These are phyloP conservation scores for Drosophila anomalata DNA, from an alignment of 2,888 invertebrate genomes.

Conservation along the genomic window DNA sequence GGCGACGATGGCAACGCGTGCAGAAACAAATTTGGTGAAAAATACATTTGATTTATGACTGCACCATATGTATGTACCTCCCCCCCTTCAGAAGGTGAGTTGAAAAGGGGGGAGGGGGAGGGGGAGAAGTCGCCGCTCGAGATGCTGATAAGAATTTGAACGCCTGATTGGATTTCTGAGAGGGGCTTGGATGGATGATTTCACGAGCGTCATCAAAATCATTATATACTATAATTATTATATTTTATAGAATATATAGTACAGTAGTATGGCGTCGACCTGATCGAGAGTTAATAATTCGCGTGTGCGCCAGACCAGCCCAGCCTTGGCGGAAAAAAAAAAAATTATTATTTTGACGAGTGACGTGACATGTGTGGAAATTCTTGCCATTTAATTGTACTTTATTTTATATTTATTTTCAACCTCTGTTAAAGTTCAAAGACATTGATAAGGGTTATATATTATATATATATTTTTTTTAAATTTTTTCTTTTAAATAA, in stretches of 20 bases:
- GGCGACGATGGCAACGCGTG: constrained; percentile 48
- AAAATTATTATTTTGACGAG: constrained; percentile 29
- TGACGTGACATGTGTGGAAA: constrained; percentile 41
- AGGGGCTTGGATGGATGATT: constrained; percentile 10
- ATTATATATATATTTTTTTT: neutral
- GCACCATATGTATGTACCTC: neutral
- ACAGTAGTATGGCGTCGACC: constrained; percentile 8
- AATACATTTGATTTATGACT: constrained; percentile 46
- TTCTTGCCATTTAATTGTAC: constrained; percentile 29
- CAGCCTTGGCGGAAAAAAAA: too few species aligned
- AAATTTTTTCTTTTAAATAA: constrained; percentile 8
- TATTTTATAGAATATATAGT: neutral
- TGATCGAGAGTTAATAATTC: constrained; percentile 35
- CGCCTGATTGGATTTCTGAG: constrained; percentile 30
- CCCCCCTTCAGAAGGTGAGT: too few species aligned
- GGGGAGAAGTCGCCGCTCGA: constrained; percentile 23
- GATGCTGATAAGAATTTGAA: constrained; percentile 44
- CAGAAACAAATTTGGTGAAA: constrained; percentile 27
- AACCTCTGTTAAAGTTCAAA: constrained; percentile 15
- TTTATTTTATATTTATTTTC: neutral
- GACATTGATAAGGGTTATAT: constrained; percentile 4
- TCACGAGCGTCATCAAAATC: constrained; percentile 33
- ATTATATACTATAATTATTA: constrained; percentile 26
- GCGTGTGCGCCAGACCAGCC: neutral
- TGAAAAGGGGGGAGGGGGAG: neutral